Conservation (phyloP, 92 coral and sea anemone species). For the Epizoanthus rinbou region DNA sequence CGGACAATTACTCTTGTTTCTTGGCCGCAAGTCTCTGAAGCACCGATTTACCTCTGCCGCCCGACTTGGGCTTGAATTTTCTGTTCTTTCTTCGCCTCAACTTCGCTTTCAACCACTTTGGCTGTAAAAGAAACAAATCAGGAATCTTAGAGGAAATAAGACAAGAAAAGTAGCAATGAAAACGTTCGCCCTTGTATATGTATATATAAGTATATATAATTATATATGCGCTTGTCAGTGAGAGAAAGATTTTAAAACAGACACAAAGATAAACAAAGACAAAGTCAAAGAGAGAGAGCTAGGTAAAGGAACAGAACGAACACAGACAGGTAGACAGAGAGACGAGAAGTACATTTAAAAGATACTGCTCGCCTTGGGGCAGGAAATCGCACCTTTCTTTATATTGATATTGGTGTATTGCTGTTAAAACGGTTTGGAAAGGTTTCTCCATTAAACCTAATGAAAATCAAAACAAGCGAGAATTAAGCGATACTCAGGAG, state of each 20-base stretch:
- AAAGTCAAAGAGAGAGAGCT: too few species aligned
- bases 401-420: neutral
- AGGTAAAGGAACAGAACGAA: neutral
- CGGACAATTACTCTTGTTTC: neutral
- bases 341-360: too few species aligned
- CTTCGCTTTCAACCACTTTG: slow-evolving; percentile 22
- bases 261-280: neutral
- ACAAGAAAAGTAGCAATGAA: neutral
- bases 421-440: neutral
- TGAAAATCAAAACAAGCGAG: neutral
- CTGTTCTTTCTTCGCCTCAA: slow-evolving; percentile 17
- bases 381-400: too few species aligned
- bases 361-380: too few species aligned
- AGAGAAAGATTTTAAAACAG: neutral
- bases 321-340: too few species aligned
- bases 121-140: slow-evolving; percentile 7
- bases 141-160: neutral
- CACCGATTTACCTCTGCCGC: neutral
- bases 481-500: neutral
- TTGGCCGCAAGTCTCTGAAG: neutral
- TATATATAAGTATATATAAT: neutral
- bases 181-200: neutral
- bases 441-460: neutral
- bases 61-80: neutral
- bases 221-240: neutral